Evolutionary conservation across 2,888 invertebrate genomes (phyloP), one percentile per base, ranked within the genome.

Genomic region (Melanotus villosus): DNA sequence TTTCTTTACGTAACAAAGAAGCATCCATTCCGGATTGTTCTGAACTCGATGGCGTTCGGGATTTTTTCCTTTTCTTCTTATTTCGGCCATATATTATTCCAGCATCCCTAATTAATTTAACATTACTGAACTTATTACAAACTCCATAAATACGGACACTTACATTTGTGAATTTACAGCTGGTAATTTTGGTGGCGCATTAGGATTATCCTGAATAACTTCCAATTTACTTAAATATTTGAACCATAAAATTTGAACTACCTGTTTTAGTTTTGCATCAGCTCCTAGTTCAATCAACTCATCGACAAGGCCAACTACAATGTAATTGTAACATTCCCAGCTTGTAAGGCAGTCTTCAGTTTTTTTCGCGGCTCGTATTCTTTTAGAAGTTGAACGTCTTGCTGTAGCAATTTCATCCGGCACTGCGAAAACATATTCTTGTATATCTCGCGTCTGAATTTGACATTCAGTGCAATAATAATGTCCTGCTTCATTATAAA

Each of bases 281-380:
- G 90, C 92, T n/a, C 94, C 94, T 7, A 91, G 85, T 9, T 85
- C 81, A 0, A 92, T 84, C 1, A 94, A 80, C 77, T 94, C 92
- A 68, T 93, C 89, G 0, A 91, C 89, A 57, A 93, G 81, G 0
- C 92, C 92, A 0, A 87, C 86, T 30, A 94, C 83, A 38, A 93
- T 88, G 76, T 91, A 91, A 84, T 95, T 95, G 78, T 89, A 92
- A 59, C 90, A 88, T 82, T 95, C 94, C 93, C 93, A 94, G 23
- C 92, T 90, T 45, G 93, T 91, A 82, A 88, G 54, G 76, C 66
- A 85, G 76, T 80, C 77, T n/a, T 75, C 62, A 30, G 38, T 30
- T 26, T 70, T 38, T 16, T 68, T 38, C 38, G 23, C 38, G 9
- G 18, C 38, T 10, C 16, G 41, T 1, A 23, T 10, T 30, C 65